Evolutionary conservation across 2,113 vertebrate genomes (phyloP).

Genomic region (Stictonetta naevosa): DNA sequence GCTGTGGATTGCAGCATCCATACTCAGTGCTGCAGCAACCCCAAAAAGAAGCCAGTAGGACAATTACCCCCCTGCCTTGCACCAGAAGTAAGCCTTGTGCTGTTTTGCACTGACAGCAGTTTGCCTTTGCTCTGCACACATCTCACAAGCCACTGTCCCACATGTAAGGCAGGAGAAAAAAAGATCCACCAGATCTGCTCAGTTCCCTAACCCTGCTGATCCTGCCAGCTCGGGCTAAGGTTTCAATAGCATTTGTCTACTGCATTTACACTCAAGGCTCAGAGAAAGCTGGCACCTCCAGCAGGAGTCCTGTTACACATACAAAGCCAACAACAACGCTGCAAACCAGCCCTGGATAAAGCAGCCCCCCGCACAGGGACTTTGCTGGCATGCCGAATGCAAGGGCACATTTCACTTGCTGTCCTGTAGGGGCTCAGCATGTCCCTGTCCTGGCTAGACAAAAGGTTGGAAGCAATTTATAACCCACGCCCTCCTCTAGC

Average conservation of each 20-base stretch:
- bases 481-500: neutral
- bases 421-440: rapidly evolving
- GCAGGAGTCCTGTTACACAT: neutral
- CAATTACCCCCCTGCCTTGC: neutral
- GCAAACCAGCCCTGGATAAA: neutral
- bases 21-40: neutral
- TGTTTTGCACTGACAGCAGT: neutral
- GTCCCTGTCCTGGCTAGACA: neutral
- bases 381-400: neutral
- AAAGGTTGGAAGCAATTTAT: neutral
- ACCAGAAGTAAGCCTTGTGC: neutral
- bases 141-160: neutral
- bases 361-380: rapidly evolving
- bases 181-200: neutral
- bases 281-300: neutral
- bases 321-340: neutral
- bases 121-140: neutral
- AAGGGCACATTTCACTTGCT: neutral
- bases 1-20: neutral
- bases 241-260: neutral
- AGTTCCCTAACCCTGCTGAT: neutral
- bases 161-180: neutral
- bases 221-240: neutral
- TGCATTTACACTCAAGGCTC: neutral
- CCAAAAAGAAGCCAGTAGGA: neutral